phyloP scores from a whole-genome alignment of 1,140 invertebrate species.

The Drosophila bipectinata region DNA sequence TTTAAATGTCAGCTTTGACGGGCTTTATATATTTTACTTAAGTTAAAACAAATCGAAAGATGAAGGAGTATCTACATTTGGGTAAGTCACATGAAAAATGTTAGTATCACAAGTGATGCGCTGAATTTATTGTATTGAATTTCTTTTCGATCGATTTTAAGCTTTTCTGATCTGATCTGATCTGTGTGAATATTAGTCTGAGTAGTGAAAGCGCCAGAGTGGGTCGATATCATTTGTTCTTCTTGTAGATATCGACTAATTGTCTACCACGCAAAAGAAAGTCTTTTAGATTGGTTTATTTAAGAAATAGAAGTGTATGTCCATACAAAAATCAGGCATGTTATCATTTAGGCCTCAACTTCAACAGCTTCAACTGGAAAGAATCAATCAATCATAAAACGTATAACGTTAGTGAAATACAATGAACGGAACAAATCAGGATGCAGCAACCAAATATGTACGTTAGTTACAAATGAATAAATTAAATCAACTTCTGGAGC shows the following conservation, averaged over 20 bases:
- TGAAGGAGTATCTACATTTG: slow-evolving; percentile 46
- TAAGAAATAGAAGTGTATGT: slow-evolving; percentile 74
- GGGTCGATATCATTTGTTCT: slow-evolving; percentile 62
- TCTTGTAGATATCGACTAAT: slow-evolving; percentile 68
- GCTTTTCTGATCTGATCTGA: slow-evolving; percentile 38
- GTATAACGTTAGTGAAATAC: slow-evolving; percentile 78
- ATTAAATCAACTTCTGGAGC: slow-evolving; percentile 34
- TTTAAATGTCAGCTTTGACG: slow-evolving; percentile 27
- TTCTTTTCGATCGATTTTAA: slow-evolving; percentile 11
- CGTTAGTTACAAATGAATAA: slow-evolving; percentile 57
- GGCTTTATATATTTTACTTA: slow-evolving; percentile 14
- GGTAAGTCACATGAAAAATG: slow-evolving; percentile 53
- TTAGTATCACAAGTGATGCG: slow-evolving; percentile 61
- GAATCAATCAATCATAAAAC: slow-evolving; percentile 83
- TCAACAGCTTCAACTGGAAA: slow-evolving; percentile 84
- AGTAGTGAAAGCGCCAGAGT: slow-evolving; percentile 64
- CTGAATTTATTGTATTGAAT: slow-evolving; percentile 32
- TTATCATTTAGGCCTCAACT: slow-evolving; percentile 84
- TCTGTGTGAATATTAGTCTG: slow-evolving; percentile 44
- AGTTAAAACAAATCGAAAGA: slow-evolving; percentile 40
- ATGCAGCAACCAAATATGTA: slow-evolving; percentile 67
- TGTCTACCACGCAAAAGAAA: slow-evolving; percentile 73
- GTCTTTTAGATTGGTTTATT: slow-evolving; percentile 74
- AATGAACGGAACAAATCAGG: slow-evolving; percentile 68
- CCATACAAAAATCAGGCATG: slow-evolving; percentile 82